Base-by-base conservation (phyloP, 2,797 vertebrate species). In the Enteromius mattozi region DNA sequence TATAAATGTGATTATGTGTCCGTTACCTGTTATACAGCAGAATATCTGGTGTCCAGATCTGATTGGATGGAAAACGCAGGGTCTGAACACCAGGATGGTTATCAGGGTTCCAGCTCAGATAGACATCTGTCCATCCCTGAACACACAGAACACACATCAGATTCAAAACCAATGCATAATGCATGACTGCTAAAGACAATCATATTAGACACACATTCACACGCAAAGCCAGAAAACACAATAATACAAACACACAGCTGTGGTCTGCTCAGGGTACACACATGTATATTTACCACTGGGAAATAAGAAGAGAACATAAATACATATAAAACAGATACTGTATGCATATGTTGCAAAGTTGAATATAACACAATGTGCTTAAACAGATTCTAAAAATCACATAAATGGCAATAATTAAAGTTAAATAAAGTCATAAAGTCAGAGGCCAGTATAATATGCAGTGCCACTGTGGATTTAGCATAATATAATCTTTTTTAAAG, bases 1-100 rank as follows among this genome's bases (percentile, higher is more conserved):
- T 59, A 1, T 72, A 24, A 49, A 21, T 71, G 56, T 63, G 13
- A 30, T 2, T 13, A 4, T 65, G 49, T 65, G 61, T 82, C 37
- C 40, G 3, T 79, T 92, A 97, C 97, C 97, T 97, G 95, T 98
- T 98, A 88, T 98, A 97, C 40, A 97, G 95, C 65, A 98, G 96
- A 91, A 97, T 97, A 85, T 98, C 96, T 69, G 97, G 97, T 7
- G 97, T 96, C 96, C 97, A 98, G 30, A 98, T 93, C 89, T 96
- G 94, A 89, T 95, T 94, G 0, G 96, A 93, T 4, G 96, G 97
- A 90, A 98, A 97, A 75, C 96, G 93, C 21, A 98, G 91, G 76
- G 96, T 98, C 90, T 96, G 96, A 74, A 97, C 96, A 0, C 96
- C 97, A 0, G 96, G 95, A 78, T 96, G 95, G 80, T 90, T 93